Evolutionary conservation across 2,888 invertebrate species (phyloP), one percentile per base, ranked within the genome.

Genomic region (Hirtodrosophila duncani): DNA sequence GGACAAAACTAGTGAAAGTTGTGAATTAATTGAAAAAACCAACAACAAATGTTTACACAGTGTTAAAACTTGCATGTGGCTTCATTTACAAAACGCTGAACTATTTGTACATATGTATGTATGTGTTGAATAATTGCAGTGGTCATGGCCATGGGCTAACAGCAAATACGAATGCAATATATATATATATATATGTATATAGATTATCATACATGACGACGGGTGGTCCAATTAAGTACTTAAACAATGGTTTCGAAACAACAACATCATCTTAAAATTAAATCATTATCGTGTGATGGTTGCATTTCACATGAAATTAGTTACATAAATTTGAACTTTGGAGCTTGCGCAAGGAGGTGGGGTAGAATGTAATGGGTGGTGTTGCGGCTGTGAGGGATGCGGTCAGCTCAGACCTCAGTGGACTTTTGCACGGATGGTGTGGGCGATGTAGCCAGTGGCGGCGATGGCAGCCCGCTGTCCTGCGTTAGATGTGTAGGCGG

Each of bases 351-450:
- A 52, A 20, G 26, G 20, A n/a, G 16, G 11, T 23, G 14, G 30
- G 53, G 16, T 30, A 30, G 14, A 30, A 30, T 21, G 20, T 26
- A n/a, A 13, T 39, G 29, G 56, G 20, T 29, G 9, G 27, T 10
- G 31, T 18, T 24, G 14, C 38, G 20, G 34, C 18, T 60, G 10
- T 31, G 21, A 24, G 13, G 26, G 37, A 24, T 41, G 30, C 16
- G 26, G 37, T 27, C 18, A 21, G 41, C 24, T 82, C 85, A 87
- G 49, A 87, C 87, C 75, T 87, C 87, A 3, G 87, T 87, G 43
- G 87, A 87, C 63, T 80, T 85, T 62, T 83, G 84, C 50, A 79
- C 67, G 18, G 83, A 83, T 26, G 86, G 86, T 17, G 85, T 85
- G 10, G 87, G 87, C 30, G 87, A 83, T 24, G 81, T 85, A 24